Base-by-base conservation (phyloP, 30 jellyfish, hydroid and myxozoan genomes). In the Sanderia malayensis region DNA sequence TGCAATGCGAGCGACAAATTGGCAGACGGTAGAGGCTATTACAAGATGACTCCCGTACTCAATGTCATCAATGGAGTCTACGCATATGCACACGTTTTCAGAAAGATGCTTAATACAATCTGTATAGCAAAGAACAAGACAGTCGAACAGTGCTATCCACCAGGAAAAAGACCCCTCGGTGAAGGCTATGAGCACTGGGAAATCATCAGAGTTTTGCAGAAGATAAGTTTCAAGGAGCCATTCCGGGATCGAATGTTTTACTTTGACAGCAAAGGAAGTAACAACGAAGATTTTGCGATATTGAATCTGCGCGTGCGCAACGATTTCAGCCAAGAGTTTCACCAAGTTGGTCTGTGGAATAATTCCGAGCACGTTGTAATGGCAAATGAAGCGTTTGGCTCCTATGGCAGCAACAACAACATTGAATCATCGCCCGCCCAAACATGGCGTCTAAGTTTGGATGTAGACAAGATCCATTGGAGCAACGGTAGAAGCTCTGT, bases 51-150 rank as follows among this genome's bases (percentile, higher is more conserved):
- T 0, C 87, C 87, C 2, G 84, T 85, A 15, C 21, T 68, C 24
- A 28, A 78, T 11, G 95, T 85, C 10, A 85, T 85, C 25, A 85
- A 85, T 47, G 95, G 91, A 0, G 86, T 85, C 8, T 85, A 85
- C 52, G 91, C 91, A 0, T 85, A 62, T 52, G 95, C 91, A 0
- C 20, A 85, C 79, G 86, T 82, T 9, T 74, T 85, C 52, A 19
- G 80, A 34, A 41, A 68, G 1, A 61, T 76, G 0, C 66, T 85
- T 31, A 45, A 71, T 74, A 8, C 0, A 6, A 71, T 55, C 18
- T 85, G 95, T 31, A 29, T 71, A 0, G 4, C 31, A 18, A 25
- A 23, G 28, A 70, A 82, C 34, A 61, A 34, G 28, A 66, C 81
- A 0, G 85, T 61, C 49, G 1, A 21, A 8, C n/a, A 74, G 29